Conservation (phyloP, 2,113 vertebrate species). For the Casuarius casuarius region DNA sequence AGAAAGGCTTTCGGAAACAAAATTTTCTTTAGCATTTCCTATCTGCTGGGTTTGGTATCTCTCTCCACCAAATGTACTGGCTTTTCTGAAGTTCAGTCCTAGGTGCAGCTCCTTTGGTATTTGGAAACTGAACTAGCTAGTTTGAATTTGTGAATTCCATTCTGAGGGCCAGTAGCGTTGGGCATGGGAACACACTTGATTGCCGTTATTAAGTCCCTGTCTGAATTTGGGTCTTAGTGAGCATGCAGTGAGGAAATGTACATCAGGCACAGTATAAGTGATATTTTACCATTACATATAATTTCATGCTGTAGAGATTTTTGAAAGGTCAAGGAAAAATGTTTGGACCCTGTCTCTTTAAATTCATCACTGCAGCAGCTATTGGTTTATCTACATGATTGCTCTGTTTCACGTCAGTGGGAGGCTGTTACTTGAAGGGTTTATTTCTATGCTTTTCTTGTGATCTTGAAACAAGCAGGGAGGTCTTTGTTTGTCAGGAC, state of each 20-base stretch:
- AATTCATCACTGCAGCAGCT: background rate
- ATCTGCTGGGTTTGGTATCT: background rate
- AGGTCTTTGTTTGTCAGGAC: background rate
- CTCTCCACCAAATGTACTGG: background rate
- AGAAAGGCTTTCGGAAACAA: background rate
- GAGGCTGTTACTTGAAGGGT: background rate
- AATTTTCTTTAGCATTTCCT: background rate
- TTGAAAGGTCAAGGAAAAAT: background rate
- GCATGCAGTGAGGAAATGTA: background rate
- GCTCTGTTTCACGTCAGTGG: background rate
- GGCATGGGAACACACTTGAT: background rate
- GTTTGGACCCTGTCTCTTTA: background rate
- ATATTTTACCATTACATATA: background rate
- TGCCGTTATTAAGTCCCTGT: background rate
- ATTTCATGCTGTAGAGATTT: conserved; percentile 8
- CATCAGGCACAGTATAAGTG: background rate
- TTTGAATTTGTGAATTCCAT: background rate
- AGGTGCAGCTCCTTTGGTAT: background rate
- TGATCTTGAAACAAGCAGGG: background rate
- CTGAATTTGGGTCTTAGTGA: background rate
- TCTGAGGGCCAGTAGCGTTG: background rate
- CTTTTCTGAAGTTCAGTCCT: background rate
- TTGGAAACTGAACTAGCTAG: background rate
- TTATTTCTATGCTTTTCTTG: background rate
- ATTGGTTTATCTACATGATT: background rate